Evolutionary conservation across 2,797 vertebrate species (phyloP).

Genomic region (Chaenodraco wilsoni): DNA sequence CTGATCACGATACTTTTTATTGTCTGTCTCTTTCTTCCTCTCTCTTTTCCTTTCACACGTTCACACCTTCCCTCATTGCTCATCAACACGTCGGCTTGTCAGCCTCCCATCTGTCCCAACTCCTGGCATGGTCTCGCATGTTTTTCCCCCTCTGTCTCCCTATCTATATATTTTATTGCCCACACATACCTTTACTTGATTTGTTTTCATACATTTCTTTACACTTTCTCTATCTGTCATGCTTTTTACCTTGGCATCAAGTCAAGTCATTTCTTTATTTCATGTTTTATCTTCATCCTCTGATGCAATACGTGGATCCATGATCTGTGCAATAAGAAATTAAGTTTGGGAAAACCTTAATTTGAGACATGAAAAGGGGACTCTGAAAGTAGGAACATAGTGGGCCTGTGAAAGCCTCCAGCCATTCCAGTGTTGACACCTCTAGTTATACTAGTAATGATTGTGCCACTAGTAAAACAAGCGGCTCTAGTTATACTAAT

Average conservation of each 20-base stretch:
- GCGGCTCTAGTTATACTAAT: too few relatives aligned
- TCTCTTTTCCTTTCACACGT: constrained; percentile 27
- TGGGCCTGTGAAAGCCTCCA: background rate
- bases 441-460: too few relatives aligned
- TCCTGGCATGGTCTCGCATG: constrained; percentile 4
- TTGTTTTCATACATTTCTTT: constrained; percentile 2
- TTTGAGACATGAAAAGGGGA: background rate
- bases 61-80: constrained; percentile 46
- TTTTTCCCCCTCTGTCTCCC: background rate
- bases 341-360: background rate
- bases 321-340: background rate
- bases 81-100: constrained; percentile 46
- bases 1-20: background rate
- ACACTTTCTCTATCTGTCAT: constrained; percentile 2
- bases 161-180: constrained; percentile 6
- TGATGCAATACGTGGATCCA: background rate
- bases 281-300: background rate
- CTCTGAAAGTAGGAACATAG: background rate
- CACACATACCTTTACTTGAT: constrained; percentile 3
- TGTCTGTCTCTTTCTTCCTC: background rate
- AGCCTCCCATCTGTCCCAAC: constrained; percentile 48
- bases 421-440: too few relatives aligned
- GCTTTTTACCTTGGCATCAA: background rate
- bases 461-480: too few relatives aligned
- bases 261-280: background rate